Evolutionary conservation across 2,888 invertebrate species (phyloP), one percentile per base, ranked within the genome.

Genomic region (Tridacna gigas): DNA sequence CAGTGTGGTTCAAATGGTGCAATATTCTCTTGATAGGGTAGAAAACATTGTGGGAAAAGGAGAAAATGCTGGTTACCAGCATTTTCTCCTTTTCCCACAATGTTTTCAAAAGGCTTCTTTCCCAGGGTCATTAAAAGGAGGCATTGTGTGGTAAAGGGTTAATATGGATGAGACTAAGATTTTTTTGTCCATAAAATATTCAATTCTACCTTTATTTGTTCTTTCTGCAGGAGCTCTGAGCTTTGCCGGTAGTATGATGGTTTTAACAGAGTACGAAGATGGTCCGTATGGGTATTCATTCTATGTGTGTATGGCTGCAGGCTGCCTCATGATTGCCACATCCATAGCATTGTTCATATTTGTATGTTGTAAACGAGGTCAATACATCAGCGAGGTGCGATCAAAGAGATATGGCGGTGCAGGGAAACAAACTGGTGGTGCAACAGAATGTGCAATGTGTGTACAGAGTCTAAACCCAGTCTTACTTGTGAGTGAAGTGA

Each of bases 351-450:
- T 71, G 51, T n/a, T 71, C 12, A 45, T 71, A 22, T 71, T 51
- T 18, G 47, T 71, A 2, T 71, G 48, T 3, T 47, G 22, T 15
- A 22, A 26, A 11, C 48, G 71, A 15, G 22, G 26, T 7, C 20
- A 71, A 15, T 71, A 71, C 51, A 47, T 71, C 51, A 25, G 71
- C 22, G 71, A 71, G 48, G 25, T 71, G 20, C 51, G 51, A 26
- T 51, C 71, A 71, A 48, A 26, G 22, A 25, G 51, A 25, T 71
- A 71, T 25, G 71, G 71, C 12, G 71, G 48, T 11, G 47, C 45
- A 51, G 71, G 71, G 71, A 69, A 69, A 18, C 28, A 69, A 22
- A 69, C 69, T 1, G 45, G 69, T 45, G 69, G 69, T 22, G 45
- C 45, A 28, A 71, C 71, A 25, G 51, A 71, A 9, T 71, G 48